These are phyloP conservation scores for Fragum whitleyi DNA, from an alignment of 2,888 invertebrate genomes.

Conservation along the genomic window DNA sequence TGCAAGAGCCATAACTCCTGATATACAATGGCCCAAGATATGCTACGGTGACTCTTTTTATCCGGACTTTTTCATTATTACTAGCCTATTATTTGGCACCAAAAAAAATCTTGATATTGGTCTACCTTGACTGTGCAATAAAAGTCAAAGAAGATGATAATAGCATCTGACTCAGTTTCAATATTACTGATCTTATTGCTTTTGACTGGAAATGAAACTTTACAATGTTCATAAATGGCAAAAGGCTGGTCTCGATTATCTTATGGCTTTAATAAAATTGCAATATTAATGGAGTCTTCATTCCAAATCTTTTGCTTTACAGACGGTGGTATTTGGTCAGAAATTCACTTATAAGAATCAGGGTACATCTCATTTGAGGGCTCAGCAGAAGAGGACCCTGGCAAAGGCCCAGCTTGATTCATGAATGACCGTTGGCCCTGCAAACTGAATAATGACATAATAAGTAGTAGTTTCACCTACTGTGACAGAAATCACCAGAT, in stretches of 20 bases:
- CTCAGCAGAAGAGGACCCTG: background rate
- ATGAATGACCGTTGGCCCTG: too few species aligned
- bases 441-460: background rate
- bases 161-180: background rate
- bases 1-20: background rate
- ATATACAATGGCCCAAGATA: background rate
- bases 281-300: background rate
- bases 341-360: too few species aligned
- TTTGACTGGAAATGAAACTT: background rate
- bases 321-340: background rate
- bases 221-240: background rate
- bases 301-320: background rate
- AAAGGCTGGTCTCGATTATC: background rate
- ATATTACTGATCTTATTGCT: background rate
- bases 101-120: background rate
- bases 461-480: too few species aligned
- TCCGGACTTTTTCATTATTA: background rate
- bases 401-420: background rate
- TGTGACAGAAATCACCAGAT: background rate
- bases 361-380: background rate
- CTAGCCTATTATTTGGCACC: background rate
- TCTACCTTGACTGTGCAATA: background rate
- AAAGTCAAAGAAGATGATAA: background rate
- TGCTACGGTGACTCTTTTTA: background rate
- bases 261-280: background rate